Percentiles rank a stretch among this genome's conserved stretches.
Conservation (phyloP, 2,113 vertebrate species). For the Haemorhous mexicanus region DNA sequence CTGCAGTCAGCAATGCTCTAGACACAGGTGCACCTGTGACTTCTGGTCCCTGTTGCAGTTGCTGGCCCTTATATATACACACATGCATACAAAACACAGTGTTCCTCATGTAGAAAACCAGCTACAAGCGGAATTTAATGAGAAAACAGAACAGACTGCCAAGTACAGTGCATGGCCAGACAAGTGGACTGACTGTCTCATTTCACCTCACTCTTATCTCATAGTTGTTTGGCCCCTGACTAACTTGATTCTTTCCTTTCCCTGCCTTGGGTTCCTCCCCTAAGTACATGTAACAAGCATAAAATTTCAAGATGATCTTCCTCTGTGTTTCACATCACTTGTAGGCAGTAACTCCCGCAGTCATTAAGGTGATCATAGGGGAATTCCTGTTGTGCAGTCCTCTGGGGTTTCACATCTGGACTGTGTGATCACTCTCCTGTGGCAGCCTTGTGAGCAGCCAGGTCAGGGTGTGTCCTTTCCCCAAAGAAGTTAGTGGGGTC, state of each 20-base stretch:
- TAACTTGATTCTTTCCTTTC: neutral
- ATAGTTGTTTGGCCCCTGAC: neutral
- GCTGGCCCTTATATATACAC: rapidly evolving
- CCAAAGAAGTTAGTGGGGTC: rapidly evolving
- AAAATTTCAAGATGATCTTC: neutral
- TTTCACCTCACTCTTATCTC: neutral
- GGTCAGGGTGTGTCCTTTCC: neutral
- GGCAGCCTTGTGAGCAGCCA: neutral
- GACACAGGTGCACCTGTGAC: neutral
- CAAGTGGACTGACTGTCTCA: neutral
- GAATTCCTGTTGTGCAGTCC: neutral
- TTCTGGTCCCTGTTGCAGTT: neutral
- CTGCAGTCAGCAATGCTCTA: neutral
- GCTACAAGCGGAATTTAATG: neutral
- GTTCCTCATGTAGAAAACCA: neutral
- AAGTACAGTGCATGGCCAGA: neutral
- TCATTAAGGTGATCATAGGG: neutral
- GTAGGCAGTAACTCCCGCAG: neutral
- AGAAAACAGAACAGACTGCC: neutral
- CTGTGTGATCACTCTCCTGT: neutral
- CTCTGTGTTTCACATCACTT: neutral
- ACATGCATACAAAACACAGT: neutral
- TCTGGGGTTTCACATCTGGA: neutral
- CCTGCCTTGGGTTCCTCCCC: neutral
- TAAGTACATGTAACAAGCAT: neutral